Base-by-base conservation (phyloP, 1,140 invertebrate genomes). In the Brachionus asplanchnoidis region DNA sequence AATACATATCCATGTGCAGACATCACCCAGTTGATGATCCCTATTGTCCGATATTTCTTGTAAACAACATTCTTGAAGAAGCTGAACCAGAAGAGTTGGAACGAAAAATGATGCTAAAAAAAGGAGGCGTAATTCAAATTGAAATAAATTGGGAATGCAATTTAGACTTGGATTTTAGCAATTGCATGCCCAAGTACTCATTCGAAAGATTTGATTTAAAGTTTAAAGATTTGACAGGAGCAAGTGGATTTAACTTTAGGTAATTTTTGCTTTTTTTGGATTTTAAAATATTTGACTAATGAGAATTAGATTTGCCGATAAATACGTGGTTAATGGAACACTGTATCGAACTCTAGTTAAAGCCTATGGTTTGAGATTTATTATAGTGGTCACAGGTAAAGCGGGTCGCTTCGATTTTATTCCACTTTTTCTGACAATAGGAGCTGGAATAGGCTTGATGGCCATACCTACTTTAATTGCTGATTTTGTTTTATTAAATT, bases 81-180 rank as follows among this genome's bases (percentile, higher is more conserved):
- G 88, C 90, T 14, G 89, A 88, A n/a, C 85, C 87, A 83, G 86
- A 89, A 56, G 87, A 86, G 88, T 89, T 87, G 32, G 85, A 85
- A 32, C 65, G 79, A 9, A 23, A 65, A n/a, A 42, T 36, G 80
- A 65, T 80, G 82, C 50, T 60, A 28, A 32, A 80, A 14, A 77
- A 87, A 89, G 92, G 92, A 82, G 91, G 89, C 28, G 90, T 92
- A n/a, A 88, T 92, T 84, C 88, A 88, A 53, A 89, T 92, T 14
- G 83, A 87, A 11, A 91, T 92, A 14, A 86, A 88, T 40, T 92
- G 92, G 92, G 87, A 91, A 66, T 92, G 92, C 87, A 90, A 92
- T 86, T 86, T 92, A 14, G 92, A 92, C 87, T 87, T 86, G 32
- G 86, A 86, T 77, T 77, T 77, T 50, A 85, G 87, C 11, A 86